Base-by-base conservation (phyloP, 1,140 invertebrate genomes). In the Archegozetes longisetosus region DNA sequence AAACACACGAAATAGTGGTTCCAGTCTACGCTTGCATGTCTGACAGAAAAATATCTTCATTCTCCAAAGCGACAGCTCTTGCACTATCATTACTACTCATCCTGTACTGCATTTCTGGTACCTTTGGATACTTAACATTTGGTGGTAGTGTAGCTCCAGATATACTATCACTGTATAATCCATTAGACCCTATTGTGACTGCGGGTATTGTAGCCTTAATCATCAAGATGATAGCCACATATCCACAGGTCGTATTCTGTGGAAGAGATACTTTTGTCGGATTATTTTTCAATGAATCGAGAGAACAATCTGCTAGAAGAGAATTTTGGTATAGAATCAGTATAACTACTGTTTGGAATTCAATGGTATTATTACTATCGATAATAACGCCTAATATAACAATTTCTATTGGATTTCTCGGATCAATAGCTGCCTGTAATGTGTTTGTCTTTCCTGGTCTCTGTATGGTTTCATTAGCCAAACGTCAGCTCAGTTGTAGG, bases 1-100 rank as follows among this genome's bases (percentile, higher is more conserved):
- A 83, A 74, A 80, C 82, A 73, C 83, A 85, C 68, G 82, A 85
- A 64, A 82, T 81, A 58, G 76, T 80, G 12, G 78, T 85, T 62
- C 83, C 83, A 9, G 83, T 83, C 13, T 84, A 84, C 62, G 77
- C 79, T 25, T 84, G 82, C 61, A 68, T 67, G 65, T 56, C 25
- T 32, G 54, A 69, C 9, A 70, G 80, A 53, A 76, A 68, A 46
- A 24, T 82, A 13, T 67, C 64, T 54, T 73, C 76, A 58, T 84
- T 84, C 63, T 73, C 76, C 0, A 70, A 78, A 28, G 76, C 79
- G 2, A 73, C 78, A 3, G 63, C 73, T 2, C 62, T 76, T 2
- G 81, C 82, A 14, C 78, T 84, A 67, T 58, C 73, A 0, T 69
- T 83, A 27, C 82, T 83, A 65, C 74, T 82, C 12, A 25, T 78